Conservation (phyloP, 1,140 invertebrate genomes). For the Drosophila teissieri region DNA sequence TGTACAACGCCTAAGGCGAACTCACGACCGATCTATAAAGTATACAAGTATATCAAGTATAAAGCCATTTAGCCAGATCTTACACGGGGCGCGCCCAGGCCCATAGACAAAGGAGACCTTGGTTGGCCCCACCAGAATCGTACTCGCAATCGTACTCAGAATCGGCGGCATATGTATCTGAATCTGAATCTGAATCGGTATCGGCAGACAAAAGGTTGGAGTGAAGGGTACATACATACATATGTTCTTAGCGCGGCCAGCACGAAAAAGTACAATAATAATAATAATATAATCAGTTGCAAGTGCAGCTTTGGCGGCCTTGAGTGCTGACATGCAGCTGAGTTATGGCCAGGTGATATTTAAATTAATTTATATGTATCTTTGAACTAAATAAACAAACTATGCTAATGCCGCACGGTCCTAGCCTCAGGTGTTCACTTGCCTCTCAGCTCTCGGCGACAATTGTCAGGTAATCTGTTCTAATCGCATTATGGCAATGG, state of each 20-base stretch:
- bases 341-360: slow-evolving; percentile 77
- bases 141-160: slow-evolving; percentile 11
- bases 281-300: slow-evolving; percentile 39
- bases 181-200: slow-evolving; percentile 1
- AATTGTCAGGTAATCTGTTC: slow-evolving; percentile 80
- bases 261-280: neutral
- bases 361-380: slow-evolving; percentile 77
- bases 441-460: slow-evolving; percentile 41
- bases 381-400: slow-evolving; percentile 78
- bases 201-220: slow-evolving; percentile 62
- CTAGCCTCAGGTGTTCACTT: slow-evolving; percentile 66
- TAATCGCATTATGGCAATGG: slow-evolving; percentile 76
- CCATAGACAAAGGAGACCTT: slow-evolving; percentile 52
- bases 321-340: slow-evolving; percentile 67
- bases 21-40: slow-evolving; percentile 65
- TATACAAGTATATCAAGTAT: slow-evolving; percentile 12
- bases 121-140: slow-evolving; percentile 14
- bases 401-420: slow-evolving; percentile 67
- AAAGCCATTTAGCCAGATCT: slow-evolving; percentile 62
- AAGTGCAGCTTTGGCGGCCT: slow-evolving; percentile 69
- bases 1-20: slow-evolving; percentile 75
- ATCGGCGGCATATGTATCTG: neutral
- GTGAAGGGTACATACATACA: slow-evolving; percentile 65
- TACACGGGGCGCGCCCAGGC: slow-evolving; percentile 70
- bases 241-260: neutral